Conservation (phyloP, 2,113 vertebrate species). For the Dromaius novaehollandiae region DNA sequence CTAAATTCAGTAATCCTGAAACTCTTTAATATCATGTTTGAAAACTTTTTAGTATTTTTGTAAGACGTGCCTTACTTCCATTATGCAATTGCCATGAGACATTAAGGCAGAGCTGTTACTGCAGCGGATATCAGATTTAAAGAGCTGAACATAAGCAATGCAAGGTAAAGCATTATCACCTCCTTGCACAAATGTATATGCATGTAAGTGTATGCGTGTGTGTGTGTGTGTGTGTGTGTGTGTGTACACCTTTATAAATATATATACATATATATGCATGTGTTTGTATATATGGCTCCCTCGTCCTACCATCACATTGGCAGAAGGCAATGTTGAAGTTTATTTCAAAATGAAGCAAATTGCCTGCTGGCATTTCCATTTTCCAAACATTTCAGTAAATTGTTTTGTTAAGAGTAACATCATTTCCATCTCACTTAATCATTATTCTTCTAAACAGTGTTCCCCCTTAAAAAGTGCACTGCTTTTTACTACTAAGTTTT, state of each 20-base stretch:
- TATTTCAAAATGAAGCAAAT: slow-evolving; percentile 69
- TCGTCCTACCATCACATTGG: neutral
- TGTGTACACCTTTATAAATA: neutral
- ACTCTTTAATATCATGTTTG: neutral
- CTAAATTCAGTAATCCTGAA: slow-evolving; percentile 25
- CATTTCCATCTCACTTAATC: slow-evolving; percentile 67
- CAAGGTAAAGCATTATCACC: neutral
- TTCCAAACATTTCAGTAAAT: slow-evolving; percentile 62
- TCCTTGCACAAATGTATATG: neutral
- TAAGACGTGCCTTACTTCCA: slow-evolving; percentile 6
- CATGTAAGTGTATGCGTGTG: neutral
- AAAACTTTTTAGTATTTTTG: neutral
- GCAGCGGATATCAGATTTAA: neutral
- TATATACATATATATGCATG: neutral
- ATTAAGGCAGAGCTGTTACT: neutral
- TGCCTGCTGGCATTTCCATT: slow-evolving; percentile 61
- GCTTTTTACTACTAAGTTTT: slow-evolving; percentile 42
- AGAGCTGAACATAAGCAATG: neutral
- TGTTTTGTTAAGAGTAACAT: slow-evolving; percentile 68
- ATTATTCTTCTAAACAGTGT: slow-evolving; percentile 41
- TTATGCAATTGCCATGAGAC: neutral
- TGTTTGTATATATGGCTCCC: neutral
- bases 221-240: neutral
- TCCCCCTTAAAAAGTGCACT: slow-evolving; percentile 52
- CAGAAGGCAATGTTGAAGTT: slow-evolving; percentile 13